phyloP scores from a whole-genome alignment of 2,113 vertebrate genomes.

The Seriola quinqueradiata region DNA sequence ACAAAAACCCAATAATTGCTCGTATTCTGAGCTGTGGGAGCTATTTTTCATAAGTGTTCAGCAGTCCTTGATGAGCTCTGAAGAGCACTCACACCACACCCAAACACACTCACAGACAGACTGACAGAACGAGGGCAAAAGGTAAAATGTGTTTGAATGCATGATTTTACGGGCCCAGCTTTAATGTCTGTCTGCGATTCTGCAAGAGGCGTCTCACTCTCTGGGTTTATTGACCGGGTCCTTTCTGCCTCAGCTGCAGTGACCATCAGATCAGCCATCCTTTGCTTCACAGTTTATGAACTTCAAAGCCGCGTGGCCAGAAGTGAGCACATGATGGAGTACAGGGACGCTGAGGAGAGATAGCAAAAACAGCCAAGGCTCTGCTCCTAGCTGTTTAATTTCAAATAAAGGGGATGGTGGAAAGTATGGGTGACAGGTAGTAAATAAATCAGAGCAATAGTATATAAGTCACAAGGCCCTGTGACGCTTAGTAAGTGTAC shows the following conservation, averaged over 20 bases:
- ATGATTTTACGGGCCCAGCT: slow-evolving; percentile 33
- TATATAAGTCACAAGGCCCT: slow-evolving; percentile 18
- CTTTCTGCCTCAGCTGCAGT: slow-evolving; percentile 64
- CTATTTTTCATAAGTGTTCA: slow-evolving; percentile 21
- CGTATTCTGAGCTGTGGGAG: slow-evolving; percentile 13
- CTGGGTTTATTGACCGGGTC: slow-evolving; percentile 63
- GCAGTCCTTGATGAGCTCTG: slow-evolving; percentile 10
- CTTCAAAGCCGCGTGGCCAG: slow-evolving; percentile 45
- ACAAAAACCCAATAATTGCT: slow-evolving; percentile 47
- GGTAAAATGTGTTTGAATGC: slow-evolving; percentile 43
- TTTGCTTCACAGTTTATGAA: slow-evolving; percentile 75
- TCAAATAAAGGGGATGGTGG: slow-evolving; percentile 60
- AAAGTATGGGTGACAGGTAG: slow-evolving; percentile 9
- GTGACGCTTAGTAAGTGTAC: slow-evolving; percentile 22
- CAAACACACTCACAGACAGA: slow-evolving; percentile 42
- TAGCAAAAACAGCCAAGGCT: slow-evolving; percentile 38
- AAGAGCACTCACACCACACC: slow-evolving; percentile 31
- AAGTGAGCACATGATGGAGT: slow-evolving; percentile 69
- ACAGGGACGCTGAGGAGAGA: slow-evolving; percentile 53
- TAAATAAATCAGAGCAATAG: slow-evolving; percentile 59
- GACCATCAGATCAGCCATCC: slow-evolving; percentile 75
- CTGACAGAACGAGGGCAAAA: slow-evolving; percentile 27
- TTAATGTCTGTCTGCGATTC: slow-evolving; percentile 47
- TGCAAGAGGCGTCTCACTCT: slow-evolving; percentile 59
- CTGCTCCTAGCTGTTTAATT: slow-evolving; percentile 62